Conservation (phyloP, 92 coral and sea anemone genomes). For the Pocillopora meandrina region DNA sequence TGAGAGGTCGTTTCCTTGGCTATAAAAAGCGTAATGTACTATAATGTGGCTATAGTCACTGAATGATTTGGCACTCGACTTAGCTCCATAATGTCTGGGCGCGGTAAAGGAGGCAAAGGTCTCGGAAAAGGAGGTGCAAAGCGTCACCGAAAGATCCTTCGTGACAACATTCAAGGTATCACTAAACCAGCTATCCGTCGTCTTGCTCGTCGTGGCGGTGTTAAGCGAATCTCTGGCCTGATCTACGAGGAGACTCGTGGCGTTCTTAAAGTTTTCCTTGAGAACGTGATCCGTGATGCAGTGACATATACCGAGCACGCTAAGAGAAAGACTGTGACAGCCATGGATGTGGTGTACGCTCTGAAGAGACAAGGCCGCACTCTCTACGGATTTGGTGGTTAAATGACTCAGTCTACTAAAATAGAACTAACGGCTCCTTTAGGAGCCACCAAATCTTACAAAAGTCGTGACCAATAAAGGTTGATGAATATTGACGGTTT, state of each 20-base stretch:
- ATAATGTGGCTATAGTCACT: no score
- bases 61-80: no score
- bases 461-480: slow-evolving; percentile 29
- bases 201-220: slow-evolving; percentile 98
- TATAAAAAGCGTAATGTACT: neutral
- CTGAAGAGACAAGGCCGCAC: slow-evolving; percentile 94
- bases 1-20: slow-evolving; percentile 6
- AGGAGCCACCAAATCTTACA: slow-evolving; percentile 43
- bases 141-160: slow-evolving; percentile 78
- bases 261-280: slow-evolving; percentile 95
- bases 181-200: slow-evolving; percentile 70
- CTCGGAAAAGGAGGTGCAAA: slow-evolving; percentile 97
- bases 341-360: slow-evolving; percentile 98
- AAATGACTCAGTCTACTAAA: neutral
- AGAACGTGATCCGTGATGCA: slow-evolving; percentile 97
- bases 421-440: slow-evolving; percentile 31
- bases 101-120: slow-evolving; percentile 95
- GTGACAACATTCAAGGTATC: slow-evolving; percentile 83
- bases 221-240: slow-evolving; percentile 92
- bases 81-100: slow-evolving; percentile 51
- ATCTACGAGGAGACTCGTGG: slow-evolving; percentile 93
- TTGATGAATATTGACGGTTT: neutral
- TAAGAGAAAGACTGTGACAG: slow-evolving; percentile 96
- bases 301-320: slow-evolving; percentile 99
- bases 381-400: slow-evolving; percentile 95